Evolutionary conservation across 2,888 invertebrate species (phyloP), one percentile per base, ranked within the genome.

Genomic region (Nephrotoma guestfalica): DNA sequence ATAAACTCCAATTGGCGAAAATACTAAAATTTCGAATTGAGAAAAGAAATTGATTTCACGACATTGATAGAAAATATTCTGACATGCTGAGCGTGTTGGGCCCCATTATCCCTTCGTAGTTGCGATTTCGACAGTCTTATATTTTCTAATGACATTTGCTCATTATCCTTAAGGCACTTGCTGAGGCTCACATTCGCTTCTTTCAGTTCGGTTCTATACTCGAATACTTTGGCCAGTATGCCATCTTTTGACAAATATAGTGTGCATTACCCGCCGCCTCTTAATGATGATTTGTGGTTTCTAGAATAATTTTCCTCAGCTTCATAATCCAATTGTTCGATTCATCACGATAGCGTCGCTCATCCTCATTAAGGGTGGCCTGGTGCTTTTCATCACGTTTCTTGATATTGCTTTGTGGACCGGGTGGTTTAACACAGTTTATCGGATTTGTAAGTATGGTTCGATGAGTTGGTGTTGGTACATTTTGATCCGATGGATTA

Each of bases 321-420:
- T 97, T 97, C 86, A 96, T 95, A 88, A 99, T 99, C 98, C 98
- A 99, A 90, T 95, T 97, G 91, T 99, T 99, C 88, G 99, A 99
- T 93, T 98, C 99, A 90, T 98, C 98, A 89, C 99, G 93, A 85
- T 98, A 93, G 88, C 98, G 93, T 89, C 98, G 94, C 91, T 99
- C 98, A 1, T 99, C 98, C 93, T 98, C 98, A 90, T 98, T 98
- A 91, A 98, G 98, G 30, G 97, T 98, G 3, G 97, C 97, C 90
- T 98, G 93, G 88, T 98, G 93, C 90, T 96, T 94, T 89, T 98
- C 97, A 89, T 98, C 97, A 87, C 97, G 94, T 57, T 86, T 86
- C 15, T 86, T 86, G n/a, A 86, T 41, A 86, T 57, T 86, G 5
- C 7, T n/a, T 0, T 41, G 41, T n/a, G 9, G 30, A 5, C 30